phyloP scores from a whole-genome alignment of 2,113 vertebrate genomes.

The Gopherus flavomarginatus region DNA sequence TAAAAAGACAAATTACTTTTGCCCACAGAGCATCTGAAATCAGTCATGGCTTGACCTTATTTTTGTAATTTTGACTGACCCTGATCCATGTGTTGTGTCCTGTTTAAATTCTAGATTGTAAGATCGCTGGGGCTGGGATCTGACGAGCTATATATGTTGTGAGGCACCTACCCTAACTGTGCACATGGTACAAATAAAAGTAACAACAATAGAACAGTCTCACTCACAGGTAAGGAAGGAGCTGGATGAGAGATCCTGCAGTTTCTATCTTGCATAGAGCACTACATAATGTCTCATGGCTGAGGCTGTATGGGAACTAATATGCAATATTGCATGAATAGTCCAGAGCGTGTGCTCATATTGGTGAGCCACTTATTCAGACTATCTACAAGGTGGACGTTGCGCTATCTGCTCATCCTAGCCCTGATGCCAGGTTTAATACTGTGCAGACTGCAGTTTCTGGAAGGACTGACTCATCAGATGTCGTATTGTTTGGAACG shows the following conservation, averaged over 20 bases:
- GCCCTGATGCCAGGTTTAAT: neutral
- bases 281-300: neutral
- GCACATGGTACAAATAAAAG: neutral
- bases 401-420: neutral
- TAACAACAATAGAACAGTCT: neutral
- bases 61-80: too few relatives aligned
- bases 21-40: too few relatives aligned
- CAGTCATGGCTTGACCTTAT: too few relatives aligned
- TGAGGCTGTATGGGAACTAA: neutral
- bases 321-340: neutral
- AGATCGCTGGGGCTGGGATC: too few relatives aligned
- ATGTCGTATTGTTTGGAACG: neutral
- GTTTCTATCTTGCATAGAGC: neutral
- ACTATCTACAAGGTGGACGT: fast-evolving
- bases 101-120: too few relatives aligned
- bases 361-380: fast-evolving
- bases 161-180: neutral
- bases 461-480: neutral
- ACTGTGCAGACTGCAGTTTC: neutral
- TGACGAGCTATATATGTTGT: neutral
- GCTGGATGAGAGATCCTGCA: neutral
- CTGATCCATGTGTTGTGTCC: too few relatives aligned
- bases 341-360: neutral
- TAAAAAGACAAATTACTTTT: too few relatives aligned
- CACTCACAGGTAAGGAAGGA: neutral